Conservation (phyloP, 92 coral and sea anemone species). For the Epizoanthus illoricatus region DNA sequence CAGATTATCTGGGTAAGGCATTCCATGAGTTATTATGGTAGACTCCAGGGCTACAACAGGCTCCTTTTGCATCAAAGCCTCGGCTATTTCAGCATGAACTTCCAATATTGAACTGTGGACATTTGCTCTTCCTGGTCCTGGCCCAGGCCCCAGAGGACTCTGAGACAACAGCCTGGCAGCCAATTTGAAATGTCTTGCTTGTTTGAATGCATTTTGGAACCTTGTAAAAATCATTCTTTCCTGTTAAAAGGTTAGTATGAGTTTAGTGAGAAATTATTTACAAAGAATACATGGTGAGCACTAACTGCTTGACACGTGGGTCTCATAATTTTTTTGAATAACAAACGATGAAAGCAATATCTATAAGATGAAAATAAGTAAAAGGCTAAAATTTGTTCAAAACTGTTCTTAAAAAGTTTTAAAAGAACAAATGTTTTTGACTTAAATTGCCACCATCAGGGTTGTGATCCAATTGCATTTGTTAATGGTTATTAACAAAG, state of each 20-base stretch:
- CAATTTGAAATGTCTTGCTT: conserved; percentile 40
- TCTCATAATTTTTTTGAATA: not conserved
- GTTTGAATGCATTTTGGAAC: conserved; percentile 32
- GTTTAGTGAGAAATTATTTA: no score
- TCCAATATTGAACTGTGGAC: conserved; percentile 50
- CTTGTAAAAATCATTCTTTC: conserved; percentile 18
- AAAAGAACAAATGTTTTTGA: no score
- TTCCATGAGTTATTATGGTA: conserved; percentile 91
- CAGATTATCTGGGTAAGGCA: conserved; percentile 92
- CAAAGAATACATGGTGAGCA: no score
- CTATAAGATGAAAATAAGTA: no score
- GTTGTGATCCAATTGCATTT: no score
- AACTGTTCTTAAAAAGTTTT: no score
- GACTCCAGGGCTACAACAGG: conserved; percentile 97
- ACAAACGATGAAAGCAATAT: no score
- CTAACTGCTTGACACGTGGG: conserved; percentile 6
- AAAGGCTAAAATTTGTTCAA: no score
- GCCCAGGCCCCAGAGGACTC: conserved; percentile 62
- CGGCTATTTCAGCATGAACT: conserved; percentile 80
- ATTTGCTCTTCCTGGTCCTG: conserved; percentile 35
- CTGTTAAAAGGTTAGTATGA: not conserved
- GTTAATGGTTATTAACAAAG: no score
- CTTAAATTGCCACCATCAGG: no score
- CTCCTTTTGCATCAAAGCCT: conserved; percentile 72
- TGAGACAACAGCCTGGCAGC: conserved; percentile 46